phyloP scores from a whole-genome alignment of 92 coral and sea anemone genomes.

The Epizoanthus stellaris region DNA sequence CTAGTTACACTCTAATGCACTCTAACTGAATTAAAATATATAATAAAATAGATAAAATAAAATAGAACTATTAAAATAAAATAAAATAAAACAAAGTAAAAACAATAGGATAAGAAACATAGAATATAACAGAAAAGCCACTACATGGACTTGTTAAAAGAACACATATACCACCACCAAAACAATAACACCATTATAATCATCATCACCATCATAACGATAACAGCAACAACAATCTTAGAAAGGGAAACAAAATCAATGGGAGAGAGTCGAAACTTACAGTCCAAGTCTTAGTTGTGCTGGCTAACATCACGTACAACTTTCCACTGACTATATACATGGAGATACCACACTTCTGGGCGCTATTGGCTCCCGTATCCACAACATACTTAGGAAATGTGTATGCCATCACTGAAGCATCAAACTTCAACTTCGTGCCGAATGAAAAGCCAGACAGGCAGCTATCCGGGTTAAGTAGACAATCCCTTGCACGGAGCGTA shows the following conservation, averaged over 20 bases:
- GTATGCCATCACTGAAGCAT: conserved; percentile 56
- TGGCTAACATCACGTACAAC: conserved; percentile 70
- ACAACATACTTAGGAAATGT: conserved; percentile 72
- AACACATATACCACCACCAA: conserved; percentile 1
- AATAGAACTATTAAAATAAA: no score
- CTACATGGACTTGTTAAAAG: no score
- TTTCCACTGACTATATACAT: conserved; percentile 76
- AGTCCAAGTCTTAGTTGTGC: conserved; percentile 77
- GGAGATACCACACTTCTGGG: conserved; percentile 79
- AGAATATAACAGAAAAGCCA: no score
- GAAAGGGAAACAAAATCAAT: background rate
- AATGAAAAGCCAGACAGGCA: conserved; percentile 83
- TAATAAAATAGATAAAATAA: no score
- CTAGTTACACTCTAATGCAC: no score
- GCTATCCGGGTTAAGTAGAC: conserved; percentile 73
- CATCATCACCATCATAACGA: conserved; percentile 4
- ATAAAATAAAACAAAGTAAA: background rate
- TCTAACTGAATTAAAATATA: background rate
- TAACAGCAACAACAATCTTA: background rate
- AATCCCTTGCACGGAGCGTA: conserved; percentile 58
- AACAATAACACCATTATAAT: background rate
- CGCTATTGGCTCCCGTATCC: conserved; percentile 88
- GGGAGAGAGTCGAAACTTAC: conserved; percentile 40
- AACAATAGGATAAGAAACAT: no score
- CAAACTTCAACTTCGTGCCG: conserved; percentile 77